Conservation (phyloP, 2,888 invertebrate genomes). For the Caenorhabditis japonica region DNA sequence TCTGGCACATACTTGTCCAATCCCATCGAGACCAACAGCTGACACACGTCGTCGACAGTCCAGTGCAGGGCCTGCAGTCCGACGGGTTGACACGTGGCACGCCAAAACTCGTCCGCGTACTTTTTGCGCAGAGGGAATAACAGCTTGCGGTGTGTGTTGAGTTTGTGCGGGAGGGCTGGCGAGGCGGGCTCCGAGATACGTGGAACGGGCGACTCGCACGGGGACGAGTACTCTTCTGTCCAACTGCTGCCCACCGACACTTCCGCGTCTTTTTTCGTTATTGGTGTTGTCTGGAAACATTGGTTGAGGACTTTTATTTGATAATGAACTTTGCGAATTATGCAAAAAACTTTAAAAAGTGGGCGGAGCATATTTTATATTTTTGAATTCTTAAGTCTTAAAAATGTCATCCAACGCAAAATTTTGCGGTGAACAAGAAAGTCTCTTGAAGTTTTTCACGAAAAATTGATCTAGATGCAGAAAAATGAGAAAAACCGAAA, state of each 20-base stretch:
- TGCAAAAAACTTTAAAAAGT: too few species aligned
- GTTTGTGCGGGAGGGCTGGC: constrained; percentile 74
- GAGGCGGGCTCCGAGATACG: constrained; percentile 74
- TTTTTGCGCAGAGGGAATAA: constrained; percentile 73
- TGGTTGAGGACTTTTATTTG: too few species aligned
- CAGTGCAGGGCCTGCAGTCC: constrained; percentile 76
- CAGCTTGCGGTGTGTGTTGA: constrained; percentile 69
- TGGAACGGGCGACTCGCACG: constrained; percentile 73
- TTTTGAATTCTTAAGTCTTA: too few species aligned
- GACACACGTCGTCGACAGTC: constrained; percentile 75
- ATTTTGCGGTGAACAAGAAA: too few species aligned
- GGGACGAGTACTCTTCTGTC: constrained; percentile 62
- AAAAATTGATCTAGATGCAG: too few species aligned
- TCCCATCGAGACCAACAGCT: constrained; percentile 79
- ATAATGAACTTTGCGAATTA: too few species aligned
- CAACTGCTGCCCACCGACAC: constrained; percentile 60
- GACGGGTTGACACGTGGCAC: constrained; percentile 66
- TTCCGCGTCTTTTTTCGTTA: constrained; percentile 55
- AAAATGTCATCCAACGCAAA: too few species aligned
- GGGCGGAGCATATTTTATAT: too few species aligned
- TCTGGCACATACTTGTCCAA: constrained; percentile 89
- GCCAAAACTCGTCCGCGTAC: constrained; percentile 75
- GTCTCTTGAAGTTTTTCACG: too few species aligned
- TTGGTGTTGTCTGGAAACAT: constrained; percentile 16
- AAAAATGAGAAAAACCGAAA: too few species aligned